phyloP scores from a whole-genome alignment of 2,113 vertebrate species.

The Marmota flaviventris region DNA sequence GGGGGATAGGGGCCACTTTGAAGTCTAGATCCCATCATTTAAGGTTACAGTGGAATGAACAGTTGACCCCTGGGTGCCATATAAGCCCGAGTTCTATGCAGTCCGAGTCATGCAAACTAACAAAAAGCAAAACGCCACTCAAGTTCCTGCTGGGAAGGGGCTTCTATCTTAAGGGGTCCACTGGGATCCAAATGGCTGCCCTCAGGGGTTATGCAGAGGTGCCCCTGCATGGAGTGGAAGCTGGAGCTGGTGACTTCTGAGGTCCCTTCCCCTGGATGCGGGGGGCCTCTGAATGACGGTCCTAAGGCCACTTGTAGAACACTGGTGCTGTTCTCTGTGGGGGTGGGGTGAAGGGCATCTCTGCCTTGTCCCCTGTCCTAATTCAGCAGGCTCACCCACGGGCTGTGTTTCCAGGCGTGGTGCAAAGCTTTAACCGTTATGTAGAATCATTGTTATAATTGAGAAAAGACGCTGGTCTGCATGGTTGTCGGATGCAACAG shows the following conservation, averaged over 20 bases:
- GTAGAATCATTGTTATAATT: neutral
- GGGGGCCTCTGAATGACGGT: neutral
- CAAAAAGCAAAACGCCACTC: neutral
- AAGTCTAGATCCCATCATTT: neutral
- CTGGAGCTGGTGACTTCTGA: neutral
- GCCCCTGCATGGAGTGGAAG: neutral
- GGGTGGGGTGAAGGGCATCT: rapidly evolving
- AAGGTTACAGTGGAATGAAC: neutral
- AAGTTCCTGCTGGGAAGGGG: neutral
- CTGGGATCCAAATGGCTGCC: neutral
- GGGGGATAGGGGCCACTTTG: neutral
- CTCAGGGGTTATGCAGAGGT: neutral
- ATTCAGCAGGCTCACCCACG: neutral
- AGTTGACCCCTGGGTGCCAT: neutral
- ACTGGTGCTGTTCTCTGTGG: rapidly evolving
- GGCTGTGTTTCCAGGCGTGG: neutral
- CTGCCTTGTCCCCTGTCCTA: neutral
- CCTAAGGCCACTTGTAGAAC: rapidly evolving
- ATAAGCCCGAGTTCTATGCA: neutral
- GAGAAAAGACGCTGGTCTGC: neutral
- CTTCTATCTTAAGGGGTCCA: neutral
- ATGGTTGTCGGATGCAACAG: neutral
- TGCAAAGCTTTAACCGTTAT: neutral
- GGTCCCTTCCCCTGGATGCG: rapidly evolving
- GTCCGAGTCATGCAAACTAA: neutral